phyloP scores from a whole-genome alignment of 2,113 vertebrate species.

The Podiceps cristatus region DNA sequence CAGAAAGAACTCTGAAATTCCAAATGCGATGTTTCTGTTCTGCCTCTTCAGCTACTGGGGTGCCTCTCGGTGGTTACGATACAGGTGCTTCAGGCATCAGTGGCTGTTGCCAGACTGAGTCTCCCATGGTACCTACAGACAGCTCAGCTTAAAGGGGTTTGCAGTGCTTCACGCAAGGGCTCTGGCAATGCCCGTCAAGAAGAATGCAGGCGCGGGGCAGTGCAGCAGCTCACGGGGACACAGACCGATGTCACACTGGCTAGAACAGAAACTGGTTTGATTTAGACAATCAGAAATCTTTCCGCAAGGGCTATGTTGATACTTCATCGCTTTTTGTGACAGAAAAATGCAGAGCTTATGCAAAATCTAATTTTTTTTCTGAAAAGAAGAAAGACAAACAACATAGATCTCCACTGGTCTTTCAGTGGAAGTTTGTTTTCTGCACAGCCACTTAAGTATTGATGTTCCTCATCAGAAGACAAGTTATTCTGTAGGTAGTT shows the following conservation, averaged over 20 bases:
- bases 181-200: background rate
- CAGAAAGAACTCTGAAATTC: background rate
- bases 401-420: background rate
- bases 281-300: background rate
- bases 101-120: background rate
- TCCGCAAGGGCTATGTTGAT: background rate
- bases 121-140: background rate
- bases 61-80: background rate
- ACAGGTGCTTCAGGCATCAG: background rate
- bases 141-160: background rate
- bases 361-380: background rate
- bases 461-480: background rate
- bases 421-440: background rate
- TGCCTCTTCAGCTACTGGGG: background rate
- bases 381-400: background rate
- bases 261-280: background rate
- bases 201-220: background rate
- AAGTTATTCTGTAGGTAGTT: background rate
- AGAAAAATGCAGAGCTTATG: background rate
- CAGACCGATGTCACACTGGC: background rate
- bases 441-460: background rate
- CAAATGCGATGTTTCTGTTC: background rate
- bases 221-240: background rate
- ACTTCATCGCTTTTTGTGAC: background rate
- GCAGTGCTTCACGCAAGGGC: background rate